phyloP scores from a whole-genome alignment of 2,113 vertebrate species.

The Apistogramma diplotaenia region DNA sequence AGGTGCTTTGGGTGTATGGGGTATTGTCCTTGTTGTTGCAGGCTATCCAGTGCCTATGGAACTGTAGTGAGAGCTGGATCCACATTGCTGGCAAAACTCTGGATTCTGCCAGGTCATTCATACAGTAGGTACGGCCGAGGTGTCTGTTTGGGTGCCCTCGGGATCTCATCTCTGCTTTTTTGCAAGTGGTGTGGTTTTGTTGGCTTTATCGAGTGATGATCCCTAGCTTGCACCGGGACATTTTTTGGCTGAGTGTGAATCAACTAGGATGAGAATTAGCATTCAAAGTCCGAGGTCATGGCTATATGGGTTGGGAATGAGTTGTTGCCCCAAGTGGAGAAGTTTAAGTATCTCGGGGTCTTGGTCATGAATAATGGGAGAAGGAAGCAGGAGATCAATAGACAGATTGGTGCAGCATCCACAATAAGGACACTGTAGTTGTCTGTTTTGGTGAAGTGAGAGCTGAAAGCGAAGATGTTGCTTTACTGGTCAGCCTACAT shows the following conservation, averaged over 20 bases:
- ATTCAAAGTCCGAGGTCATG: not conserved
- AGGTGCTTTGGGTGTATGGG: not conserved
- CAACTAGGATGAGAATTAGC: not conserved
- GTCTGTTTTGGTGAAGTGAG: not conserved
- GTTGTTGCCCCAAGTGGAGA: not conserved
- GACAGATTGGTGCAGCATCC: fast-evolving
- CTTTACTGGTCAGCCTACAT: too few relatives aligned
- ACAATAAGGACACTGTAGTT: not conserved
- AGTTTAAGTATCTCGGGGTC: not conserved
- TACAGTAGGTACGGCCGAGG: too few relatives aligned
- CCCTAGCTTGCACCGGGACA: not conserved
- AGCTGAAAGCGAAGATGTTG: too few relatives aligned
- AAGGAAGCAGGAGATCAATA: not conserved
- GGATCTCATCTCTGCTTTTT: not conserved
- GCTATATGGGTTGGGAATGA: not conserved
- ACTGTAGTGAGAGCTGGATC: not conserved
- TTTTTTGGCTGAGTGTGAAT: not conserved
- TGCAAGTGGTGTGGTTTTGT: not conserved
- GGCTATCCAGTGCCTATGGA: not conserved
- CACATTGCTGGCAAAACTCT: not conserved
- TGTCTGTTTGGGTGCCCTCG: not conserved
- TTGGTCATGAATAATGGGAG: not conserved
- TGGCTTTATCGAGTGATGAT: not conserved
- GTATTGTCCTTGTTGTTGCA: not conserved
- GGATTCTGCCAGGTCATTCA: too few relatives aligned